Evolutionary conservation across 2,888 invertebrate species (phyloP), one percentile per base, ranked within the genome.

Genomic region (Ametastegia equiseti): DNA sequence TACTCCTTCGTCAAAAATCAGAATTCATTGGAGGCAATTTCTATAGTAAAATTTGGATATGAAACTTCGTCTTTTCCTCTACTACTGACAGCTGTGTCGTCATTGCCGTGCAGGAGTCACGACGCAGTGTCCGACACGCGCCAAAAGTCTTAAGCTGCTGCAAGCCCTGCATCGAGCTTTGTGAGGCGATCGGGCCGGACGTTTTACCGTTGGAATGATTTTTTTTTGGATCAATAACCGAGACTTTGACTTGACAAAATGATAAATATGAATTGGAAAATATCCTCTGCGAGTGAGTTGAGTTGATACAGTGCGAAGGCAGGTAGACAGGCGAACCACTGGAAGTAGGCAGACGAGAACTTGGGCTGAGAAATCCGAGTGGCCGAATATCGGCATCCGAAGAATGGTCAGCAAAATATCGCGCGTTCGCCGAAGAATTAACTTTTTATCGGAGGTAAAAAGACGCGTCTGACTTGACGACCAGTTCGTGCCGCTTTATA

Each of bases 401-500:
- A 19, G 75, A 75, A 75, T 75, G 75, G 33, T 15, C 36, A 75
- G 23, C 33, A 75, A 54, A 75, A 54, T 75, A 50, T 50, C 33
- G 50, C 54, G 50, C 54, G 50, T 54, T 75, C 50, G n/a, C 33
- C 6, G 54, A n/a, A 54, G 54, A 75, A 36, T 54, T 50, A 75
- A 75, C 50, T 75, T 75, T 75, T 54, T 75, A 33, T 4, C 5
- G 33, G 23, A 4, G 9, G 7, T n/a, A 54, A 75, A 75, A 36
- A 75, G 45, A 36, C 36, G 50, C 75, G 36, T 75, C 75, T 36
- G 19, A 75, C 75, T 50, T 54, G 75, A 50, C 36, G 75, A 75
- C 54, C 75, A 75, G 36, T 75, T 54, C 36, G 75, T 75, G 75
- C 54, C 42, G 75, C 75, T 36, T 71, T 71, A 71, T 71, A 71